A percentile compares a stretch with the other conserved stretches of the same genome.
Conservation (phyloP, 1,140 invertebrate species). For the Mylabris phalerata region DNA sequence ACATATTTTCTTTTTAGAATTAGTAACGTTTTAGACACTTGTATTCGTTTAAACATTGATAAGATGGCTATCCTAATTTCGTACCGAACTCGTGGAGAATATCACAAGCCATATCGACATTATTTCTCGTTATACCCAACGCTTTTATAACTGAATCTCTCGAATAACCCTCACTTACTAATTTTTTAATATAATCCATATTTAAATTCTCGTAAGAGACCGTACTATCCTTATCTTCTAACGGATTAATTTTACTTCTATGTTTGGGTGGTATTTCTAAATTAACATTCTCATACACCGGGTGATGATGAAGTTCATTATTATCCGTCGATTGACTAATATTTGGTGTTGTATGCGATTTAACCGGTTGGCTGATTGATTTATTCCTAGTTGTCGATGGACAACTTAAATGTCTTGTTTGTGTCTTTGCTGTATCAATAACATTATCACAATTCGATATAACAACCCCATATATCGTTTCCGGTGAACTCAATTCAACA, state of each 20-base stretch:
- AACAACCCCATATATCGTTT: conserved; percentile 59
- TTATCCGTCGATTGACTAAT: conserved; percentile 18
- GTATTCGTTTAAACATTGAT: background rate
- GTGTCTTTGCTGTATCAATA: conserved; percentile 30
- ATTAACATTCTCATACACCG: conserved; percentile 33
- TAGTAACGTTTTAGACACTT: background rate
- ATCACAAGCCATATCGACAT: conserved; percentile 90
- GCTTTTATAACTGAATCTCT: conserved; percentile 85
- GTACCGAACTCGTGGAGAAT: conserved; percentile 88
- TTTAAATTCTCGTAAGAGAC: conserved; percentile 82
- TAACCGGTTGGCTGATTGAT: conserved; percentile 30
- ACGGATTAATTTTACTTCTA: conserved; percentile 31
- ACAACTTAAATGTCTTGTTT: conserved; percentile 35
- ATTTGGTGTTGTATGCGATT: conserved; percentile 40
- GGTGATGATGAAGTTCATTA: conserved; percentile 5
- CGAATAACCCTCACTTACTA: conserved; percentile 83
- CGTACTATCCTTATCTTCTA: conserved; percentile 35
- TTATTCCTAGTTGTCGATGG: conserved; percentile 29
- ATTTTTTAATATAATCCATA: conserved; percentile 79
- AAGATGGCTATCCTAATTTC: conserved; percentile 44
- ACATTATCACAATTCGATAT: conserved; percentile 47
- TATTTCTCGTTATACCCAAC: conserved; percentile 83
- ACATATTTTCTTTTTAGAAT: background rate
- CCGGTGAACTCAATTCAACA: conserved; percentile 48
- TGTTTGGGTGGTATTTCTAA: conserved; percentile 27